Evolutionary conservation across 2,797 vertebrate species (phyloP).

Genomic region (Sebastes alutus): DNA sequence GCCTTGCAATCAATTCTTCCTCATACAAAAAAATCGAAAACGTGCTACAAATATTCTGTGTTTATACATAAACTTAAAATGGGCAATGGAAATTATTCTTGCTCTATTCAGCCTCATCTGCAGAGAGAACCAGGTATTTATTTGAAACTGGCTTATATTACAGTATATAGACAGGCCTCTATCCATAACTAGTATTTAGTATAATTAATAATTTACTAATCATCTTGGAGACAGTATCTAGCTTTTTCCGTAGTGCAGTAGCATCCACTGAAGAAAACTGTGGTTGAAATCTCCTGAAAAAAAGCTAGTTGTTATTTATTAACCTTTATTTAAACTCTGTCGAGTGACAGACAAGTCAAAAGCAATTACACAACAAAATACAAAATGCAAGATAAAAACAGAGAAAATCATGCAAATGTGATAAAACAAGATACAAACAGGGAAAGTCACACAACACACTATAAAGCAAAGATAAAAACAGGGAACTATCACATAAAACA

Average conservation of each 20-base stretch:
- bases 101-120: not conserved
- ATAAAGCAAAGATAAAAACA: too few species aligned
- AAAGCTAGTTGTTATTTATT: too few species aligned
- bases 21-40: conserved; percentile 20
- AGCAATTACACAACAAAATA: too few species aligned
- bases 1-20: conserved; percentile 31
- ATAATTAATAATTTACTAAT: not conserved
- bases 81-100: not conserved
- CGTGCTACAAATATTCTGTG: conserved; percentile 2
- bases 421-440: too few species aligned
- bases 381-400: too few species aligned
- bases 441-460: too few species aligned
- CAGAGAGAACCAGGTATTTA: not conserved
- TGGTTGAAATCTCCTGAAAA: not conserved
- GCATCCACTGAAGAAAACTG: not conserved
- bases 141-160: not conserved
- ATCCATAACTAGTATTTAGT: not conserved
- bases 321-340: too few species aligned
- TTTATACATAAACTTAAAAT: not conserved
- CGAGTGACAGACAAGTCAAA: not conserved
- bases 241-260: not conserved
- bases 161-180: not conserved
- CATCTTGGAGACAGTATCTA: not conserved
- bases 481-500: too few species aligned
- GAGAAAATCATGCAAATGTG: not conserved